Base-by-base conservation (phyloP, 37 sponge, comb jelly and placozoan species). In the Beroe forskalii region DNA sequence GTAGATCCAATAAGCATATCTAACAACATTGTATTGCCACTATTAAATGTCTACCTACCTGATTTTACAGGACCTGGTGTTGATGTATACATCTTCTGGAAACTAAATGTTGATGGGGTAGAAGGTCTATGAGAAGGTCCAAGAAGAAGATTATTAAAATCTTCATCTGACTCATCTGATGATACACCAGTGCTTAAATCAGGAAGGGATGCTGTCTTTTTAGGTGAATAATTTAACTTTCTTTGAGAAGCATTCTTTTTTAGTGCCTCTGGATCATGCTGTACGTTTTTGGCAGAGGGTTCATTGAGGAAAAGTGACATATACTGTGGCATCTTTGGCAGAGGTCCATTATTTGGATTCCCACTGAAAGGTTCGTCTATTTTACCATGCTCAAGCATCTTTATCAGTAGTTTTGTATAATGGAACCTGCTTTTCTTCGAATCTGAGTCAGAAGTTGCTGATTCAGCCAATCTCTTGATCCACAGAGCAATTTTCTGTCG, bases 191-290 rank as follows among this genome's bases (percentile, higher is more conserved):
- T 30, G 33, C 75, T 72, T 20, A 72, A 39, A 20, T 72, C 75
- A 37, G 75, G 75, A 4, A 72, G 33, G 8, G 75, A 72, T 6
- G 75, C 75, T 12, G 75, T 37, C 75, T 72, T 72, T 32, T 72
- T 72, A 4, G 75, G 75, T 19, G 38, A 35, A 20, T 72, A 37
- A 12, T 36, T 38, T 20, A 72, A 37, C 40, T 72, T 72, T 20
- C 75, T 32, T 72, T 72, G 28, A 24, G 28, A 24, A 23, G 66
- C 20, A 30, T 8, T 8, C 66, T 30, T 63, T 20, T 30, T 63
- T 9, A 9, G 9, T 4, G 28, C n/a, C 4, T 24, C 20, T 4
- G 20, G 28, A 6, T 63, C 66, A 28, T 28, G 4, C 6, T 24
- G 25, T 6, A 30, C 20, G 28, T 20, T 24, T 30, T 63, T 63